These are phyloP conservation scores for Ameiurus melas DNA, from an alignment of 2,113 vertebrate species.

Conservation along the genomic window DNA sequence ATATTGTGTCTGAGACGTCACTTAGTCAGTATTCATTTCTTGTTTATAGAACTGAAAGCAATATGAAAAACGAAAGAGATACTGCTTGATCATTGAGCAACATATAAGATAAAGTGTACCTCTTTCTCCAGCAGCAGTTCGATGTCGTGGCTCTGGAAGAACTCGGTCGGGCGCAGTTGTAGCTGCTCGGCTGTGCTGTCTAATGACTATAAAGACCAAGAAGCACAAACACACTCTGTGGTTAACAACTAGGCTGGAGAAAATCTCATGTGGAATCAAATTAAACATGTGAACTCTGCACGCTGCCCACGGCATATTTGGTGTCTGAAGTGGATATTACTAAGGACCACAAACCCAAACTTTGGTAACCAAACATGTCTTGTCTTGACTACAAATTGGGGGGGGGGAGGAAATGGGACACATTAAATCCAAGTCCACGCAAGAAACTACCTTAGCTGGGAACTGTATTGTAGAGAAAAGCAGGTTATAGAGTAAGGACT, in stretches of 20 bases:
- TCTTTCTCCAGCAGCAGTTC: conserved; percentile 93
- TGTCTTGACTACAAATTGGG: neutral
- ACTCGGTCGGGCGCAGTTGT: conserved; percentile 85
- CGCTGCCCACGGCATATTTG: neutral
- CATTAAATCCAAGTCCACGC: neutral
- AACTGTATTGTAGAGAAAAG: neutral
- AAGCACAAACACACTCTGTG: neutral
- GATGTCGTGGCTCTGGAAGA: conserved; percentile 88
- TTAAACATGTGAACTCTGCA: neutral
- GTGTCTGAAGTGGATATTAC: neutral
- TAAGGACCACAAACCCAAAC: neutral
- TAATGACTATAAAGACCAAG: conserved; percentile 78
- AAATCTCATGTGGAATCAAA: neutral
- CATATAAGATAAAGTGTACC: conserved; percentile 65
- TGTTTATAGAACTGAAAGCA: neutral
- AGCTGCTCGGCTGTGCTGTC: conserved; percentile 92
- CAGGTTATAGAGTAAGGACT: neutral
- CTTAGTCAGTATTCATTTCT: neutral
- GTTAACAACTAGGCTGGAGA: neutral
- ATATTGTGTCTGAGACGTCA: neutral
- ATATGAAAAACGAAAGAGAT: neutral
- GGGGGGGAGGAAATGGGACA: neutral
- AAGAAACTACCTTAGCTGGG: neutral
- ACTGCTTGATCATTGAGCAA: neutral
- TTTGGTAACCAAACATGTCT: neutral